Evolutionary conservation across 2,888 invertebrate species (phyloP).

Genomic region (Zygothrica quintamaculata): DNA sequence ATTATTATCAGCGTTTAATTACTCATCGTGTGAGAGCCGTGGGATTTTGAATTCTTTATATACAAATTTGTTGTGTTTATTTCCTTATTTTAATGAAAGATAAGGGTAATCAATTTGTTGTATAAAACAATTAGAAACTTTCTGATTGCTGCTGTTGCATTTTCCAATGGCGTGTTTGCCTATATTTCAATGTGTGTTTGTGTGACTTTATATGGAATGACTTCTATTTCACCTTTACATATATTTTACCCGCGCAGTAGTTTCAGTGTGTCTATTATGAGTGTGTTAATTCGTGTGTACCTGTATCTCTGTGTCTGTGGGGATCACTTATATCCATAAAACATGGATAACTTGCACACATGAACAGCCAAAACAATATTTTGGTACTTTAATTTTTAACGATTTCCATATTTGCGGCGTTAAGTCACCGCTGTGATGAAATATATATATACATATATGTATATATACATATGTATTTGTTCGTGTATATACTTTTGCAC

Average conservation of each 20-base stretch:
- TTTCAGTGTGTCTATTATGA: no score
- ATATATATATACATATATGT: not conserved
- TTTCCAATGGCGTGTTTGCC: conserved; percentile 53
- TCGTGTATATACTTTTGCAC: not conserved
- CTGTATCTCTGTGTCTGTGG: conserved; percentile 14
- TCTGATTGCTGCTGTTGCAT: conserved; percentile 60
- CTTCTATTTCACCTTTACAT: conserved; percentile 78
- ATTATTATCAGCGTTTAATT: conserved; percentile 21
- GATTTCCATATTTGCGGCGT: conserved; percentile 2
- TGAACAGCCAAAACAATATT: conserved; percentile 51
- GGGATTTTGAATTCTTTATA: conserved; percentile 20
- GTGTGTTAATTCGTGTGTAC: conserved; percentile 14
- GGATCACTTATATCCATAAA: conserved; percentile 38
- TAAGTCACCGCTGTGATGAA: conserved; percentile 3
- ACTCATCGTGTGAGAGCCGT: conserved; percentile 16
- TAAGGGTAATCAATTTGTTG: conserved; percentile 32
- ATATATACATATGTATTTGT: not conserved
- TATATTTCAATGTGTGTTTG: conserved; percentile 24
- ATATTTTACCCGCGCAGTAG: conserved; percentile 45
- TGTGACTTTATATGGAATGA: conserved; percentile 61
- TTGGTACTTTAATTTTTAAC: conserved; percentile 7
- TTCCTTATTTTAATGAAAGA: conserved; percentile 23
- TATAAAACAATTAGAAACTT: conserved; percentile 37
- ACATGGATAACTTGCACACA: conserved; percentile 57
- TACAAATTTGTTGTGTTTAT: conserved; percentile 2